Evolutionary conservation across 64 coral and sea anemone genomes (phyloP).

Genomic region (Dendrophyllia cribrosa): DNA sequence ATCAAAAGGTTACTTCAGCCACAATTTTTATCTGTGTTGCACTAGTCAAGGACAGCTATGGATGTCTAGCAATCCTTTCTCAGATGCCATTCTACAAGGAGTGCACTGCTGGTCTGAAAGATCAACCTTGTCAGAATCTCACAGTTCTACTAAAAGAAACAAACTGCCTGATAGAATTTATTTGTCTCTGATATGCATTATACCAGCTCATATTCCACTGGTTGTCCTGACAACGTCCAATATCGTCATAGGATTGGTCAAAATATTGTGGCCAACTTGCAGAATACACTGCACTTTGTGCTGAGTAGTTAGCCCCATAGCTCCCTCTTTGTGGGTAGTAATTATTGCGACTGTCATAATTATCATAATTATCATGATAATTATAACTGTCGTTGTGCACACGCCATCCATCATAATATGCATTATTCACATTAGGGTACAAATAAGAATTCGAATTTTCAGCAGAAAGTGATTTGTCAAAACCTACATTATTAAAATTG

Average conservation of each 20-base stretch:
- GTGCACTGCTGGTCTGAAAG: too few relatives aligned
- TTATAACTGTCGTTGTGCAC: background rate
- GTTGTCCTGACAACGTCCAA: background rate
- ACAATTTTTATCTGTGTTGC: too few relatives aligned
- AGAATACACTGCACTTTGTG: background rate
- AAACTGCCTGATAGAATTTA: constrained; percentile 66
- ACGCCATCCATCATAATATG: background rate
- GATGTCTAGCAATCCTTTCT: too few relatives aligned
- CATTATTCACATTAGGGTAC: background rate
- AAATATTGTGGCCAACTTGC: background rate
- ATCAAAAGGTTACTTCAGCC: too few relatives aligned
- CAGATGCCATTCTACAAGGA: too few relatives aligned
- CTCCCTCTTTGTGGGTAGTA: background rate
- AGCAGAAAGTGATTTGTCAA: background rate
- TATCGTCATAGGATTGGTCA: background rate
- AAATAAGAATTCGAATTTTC: background rate
- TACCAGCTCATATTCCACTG: constrained; percentile 72
- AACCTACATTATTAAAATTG: background rate
- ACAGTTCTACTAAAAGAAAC: constrained; percentile 18
- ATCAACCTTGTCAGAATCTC: too few relatives aligned
- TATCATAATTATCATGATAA: background rate
- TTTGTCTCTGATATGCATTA: constrained; percentile 66
- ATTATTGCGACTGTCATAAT: background rate
- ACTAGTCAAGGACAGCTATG: too few relatives aligned
- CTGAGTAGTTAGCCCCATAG: background rate